Evolutionary conservation across 1,140 invertebrate genomes (phyloP).

Genomic region (Phenacoccus solenopsis): DNA sequence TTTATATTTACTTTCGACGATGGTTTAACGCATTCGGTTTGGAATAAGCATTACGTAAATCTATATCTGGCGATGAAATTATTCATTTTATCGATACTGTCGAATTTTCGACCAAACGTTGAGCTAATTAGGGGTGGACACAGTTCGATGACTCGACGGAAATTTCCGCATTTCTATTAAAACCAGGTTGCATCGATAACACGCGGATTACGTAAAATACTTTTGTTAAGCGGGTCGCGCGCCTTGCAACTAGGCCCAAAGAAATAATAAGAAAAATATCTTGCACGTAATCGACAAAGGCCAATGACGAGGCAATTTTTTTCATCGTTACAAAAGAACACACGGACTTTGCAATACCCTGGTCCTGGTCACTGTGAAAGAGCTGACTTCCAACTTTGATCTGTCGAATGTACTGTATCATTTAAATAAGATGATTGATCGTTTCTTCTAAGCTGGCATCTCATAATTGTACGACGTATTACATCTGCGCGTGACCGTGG

Average conservation of each 20-base stretch:
- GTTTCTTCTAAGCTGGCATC: not conserved
- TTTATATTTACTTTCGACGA: too few relatives aligned
- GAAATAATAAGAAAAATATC: not conserved
- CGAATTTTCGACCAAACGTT: too few relatives aligned
- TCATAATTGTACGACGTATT: not conserved
- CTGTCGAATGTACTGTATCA: not conserved
- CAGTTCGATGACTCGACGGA: not conserved
- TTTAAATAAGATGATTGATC: not conserved
- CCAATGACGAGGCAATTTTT: not conserved
- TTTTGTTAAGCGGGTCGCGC: not conserved
- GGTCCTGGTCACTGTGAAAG: not conserved
- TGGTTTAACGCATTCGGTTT: too few relatives aligned
- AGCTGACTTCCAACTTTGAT: not conserved
- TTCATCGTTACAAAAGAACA: not conserved
- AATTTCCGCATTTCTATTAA: not conserved
- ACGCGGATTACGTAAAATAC: slow-evolving; percentile 1
- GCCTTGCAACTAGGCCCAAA: not conserved
- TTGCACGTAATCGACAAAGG: not conserved
- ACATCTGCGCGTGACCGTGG: not conserved
- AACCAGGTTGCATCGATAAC: not conserved
- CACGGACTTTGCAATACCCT: not conserved
- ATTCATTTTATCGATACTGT: too few relatives aligned
- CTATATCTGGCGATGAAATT: too few relatives aligned
- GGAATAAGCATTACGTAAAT: too few relatives aligned
- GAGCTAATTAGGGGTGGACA: too few relatives aligned